Percentiles rank a stretch among this genome's conserved stretches.
Evolutionary conservation across 2,113 vertebrate genomes (phyloP).

Genomic region (Chaetura pelagica): DNA sequence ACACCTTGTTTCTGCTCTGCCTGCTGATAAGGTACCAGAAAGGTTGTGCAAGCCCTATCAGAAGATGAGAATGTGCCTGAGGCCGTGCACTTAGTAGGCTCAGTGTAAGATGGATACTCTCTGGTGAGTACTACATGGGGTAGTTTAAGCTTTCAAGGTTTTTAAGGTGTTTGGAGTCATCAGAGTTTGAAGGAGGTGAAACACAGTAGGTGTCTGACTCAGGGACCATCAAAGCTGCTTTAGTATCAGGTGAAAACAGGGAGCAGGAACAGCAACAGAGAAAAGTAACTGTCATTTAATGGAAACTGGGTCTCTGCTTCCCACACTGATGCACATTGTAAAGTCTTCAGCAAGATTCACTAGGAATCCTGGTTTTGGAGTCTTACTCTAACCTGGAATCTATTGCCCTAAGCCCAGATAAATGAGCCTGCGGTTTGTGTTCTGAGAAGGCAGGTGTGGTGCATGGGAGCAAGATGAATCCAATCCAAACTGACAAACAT

Average conservation of each 20-base stretch:
- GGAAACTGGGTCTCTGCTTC: background rate
- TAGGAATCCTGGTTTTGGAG: background rate
- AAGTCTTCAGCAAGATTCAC: background rate
- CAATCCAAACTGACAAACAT: background rate
- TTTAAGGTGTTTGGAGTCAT: background rate
- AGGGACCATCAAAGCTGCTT: background rate
- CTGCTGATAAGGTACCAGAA: conserved; percentile 1
- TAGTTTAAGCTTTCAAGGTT: background rate
- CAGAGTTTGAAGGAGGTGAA: background rate
- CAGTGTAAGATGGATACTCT: background rate
- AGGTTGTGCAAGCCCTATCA: conserved; percentile 31
- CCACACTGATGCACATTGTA: background rate
- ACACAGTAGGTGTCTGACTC: background rate
- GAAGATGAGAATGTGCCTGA: conserved; percentile 46
- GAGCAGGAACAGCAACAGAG: background rate
- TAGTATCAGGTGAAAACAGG: background rate
- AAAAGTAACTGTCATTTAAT: background rate
- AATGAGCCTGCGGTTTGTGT: background rate
- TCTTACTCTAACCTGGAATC: background rate
- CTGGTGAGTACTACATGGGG: background rate
- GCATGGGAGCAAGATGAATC: background rate
- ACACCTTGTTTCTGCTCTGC: background rate
- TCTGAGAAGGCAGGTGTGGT: background rate
- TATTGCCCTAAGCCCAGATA: background rate
- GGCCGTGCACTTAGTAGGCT: background rate